phyloP scores from a whole-genome alignment of 1,140 invertebrate species.

The Battus philenor region DNA sequence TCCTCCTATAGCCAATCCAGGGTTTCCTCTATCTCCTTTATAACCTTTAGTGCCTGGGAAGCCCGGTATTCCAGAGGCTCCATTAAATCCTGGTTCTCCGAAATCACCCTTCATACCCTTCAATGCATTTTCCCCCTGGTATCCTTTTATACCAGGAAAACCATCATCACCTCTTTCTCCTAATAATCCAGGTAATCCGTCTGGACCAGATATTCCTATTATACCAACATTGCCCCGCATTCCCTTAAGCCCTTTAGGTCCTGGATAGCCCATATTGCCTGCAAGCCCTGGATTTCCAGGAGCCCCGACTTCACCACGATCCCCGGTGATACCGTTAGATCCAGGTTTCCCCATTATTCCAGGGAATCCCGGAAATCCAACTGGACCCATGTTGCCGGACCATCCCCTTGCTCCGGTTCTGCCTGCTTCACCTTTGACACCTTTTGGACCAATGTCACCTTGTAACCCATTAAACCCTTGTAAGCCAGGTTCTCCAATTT shows the following conservation, averaged over 20 bases:
- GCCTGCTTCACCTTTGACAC: slow-evolving; percentile 70
- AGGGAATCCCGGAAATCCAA: slow-evolving; percentile 70
- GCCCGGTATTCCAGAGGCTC: slow-evolving; percentile 42
- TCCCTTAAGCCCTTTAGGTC: slow-evolving; percentile 75
- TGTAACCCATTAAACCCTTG: slow-evolving; percentile 60
- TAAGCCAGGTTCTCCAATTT: slow-evolving; percentile 73
- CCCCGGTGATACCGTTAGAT: slow-evolving; percentile 72
- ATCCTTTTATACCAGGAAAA: slow-evolving; percentile 40
- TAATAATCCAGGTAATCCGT: slow-evolving; percentile 80
- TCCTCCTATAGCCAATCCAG: slow-evolving; percentile 37
- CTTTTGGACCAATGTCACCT: slow-evolving; percentile 68
- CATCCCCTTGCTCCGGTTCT: slow-evolving; percentile 57
- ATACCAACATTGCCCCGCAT: slow-evolving; percentile 38
- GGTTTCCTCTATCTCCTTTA: slow-evolving; percentile 57
- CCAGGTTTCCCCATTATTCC: slow-evolving; percentile 78
- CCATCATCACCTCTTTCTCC: slow-evolving; percentile 78
- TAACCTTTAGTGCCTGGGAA: slow-evolving; percentile 33
- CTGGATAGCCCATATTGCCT: slow-evolving; percentile 61
- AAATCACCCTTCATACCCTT: slow-evolving; percentile 57
- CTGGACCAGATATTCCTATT: slow-evolving; percentile 35
- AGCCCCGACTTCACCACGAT: slow-evolving; percentile 74
- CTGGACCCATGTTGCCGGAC: slow-evolving; percentile 56
- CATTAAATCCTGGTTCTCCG: slow-evolving; percentile 64
- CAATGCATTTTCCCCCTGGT: slow-evolving; percentile 74
- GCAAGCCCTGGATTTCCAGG: slow-evolving; percentile 75